phyloP scores from a whole-genome alignment of 2,113 vertebrate genomes.

The pig (Sus scrofa) region DNA sequence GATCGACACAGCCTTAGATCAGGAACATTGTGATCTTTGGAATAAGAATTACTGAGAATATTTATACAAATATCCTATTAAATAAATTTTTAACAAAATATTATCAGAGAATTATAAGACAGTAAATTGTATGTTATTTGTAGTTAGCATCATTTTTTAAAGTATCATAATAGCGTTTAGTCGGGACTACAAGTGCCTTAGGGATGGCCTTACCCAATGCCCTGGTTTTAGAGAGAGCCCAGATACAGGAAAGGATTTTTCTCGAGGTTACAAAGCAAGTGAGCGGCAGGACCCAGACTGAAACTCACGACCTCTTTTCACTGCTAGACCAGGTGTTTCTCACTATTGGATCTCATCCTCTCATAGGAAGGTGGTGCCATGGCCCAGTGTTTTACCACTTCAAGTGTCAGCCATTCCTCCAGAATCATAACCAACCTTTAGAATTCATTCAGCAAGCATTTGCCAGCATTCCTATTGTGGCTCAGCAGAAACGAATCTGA shows the following conservation, averaged over 20 bases:
- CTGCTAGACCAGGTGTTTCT: background rate
- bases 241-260: background rate
- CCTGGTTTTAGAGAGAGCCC: background rate
- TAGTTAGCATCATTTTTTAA: background rate
- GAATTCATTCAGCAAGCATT: background rate
- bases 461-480: background rate
- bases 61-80: background rate
- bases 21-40: background rate
- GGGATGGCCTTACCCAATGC: background rate
- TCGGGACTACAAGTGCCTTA: background rate
- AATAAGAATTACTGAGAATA: background rate
- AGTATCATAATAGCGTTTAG: background rate
- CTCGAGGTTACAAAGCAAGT: background rate
- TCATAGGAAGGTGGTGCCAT: background rate
- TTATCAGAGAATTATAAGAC: background rate
- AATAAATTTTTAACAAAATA: background rate
- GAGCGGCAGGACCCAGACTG: background rate
- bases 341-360: background rate
- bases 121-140: background rate
- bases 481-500: too few relatives aligned
- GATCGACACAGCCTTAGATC: background rate
- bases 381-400: background rate
- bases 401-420: background rate
- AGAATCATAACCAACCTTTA: background rate
- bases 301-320: background rate